Evolutionary conservation across 2,888 invertebrate genomes (phyloP), one percentile per base, ranked within the genome.

Genomic region (Yponomeuta evonymella): DNA sequence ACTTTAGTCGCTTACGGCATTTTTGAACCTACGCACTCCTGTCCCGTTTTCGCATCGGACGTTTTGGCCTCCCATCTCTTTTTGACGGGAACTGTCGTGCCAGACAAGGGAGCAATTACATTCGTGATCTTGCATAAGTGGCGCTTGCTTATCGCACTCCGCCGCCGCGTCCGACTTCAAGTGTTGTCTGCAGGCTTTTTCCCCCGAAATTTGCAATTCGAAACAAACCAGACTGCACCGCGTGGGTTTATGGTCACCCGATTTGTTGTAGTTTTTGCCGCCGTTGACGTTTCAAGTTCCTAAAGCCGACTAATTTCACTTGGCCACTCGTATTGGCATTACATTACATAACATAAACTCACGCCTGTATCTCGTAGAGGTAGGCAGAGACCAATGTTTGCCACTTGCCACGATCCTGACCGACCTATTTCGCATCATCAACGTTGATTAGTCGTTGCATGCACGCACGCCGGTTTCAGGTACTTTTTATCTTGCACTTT

Each of bases 71-170:
- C 76, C 23, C 72, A 72, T 87, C 87, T 87, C 92, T 81, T 85
- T 93, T 89, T 83, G 80, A 88, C 90, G 81, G 84, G 83, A 88
- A 92, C 90, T 92, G 91, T 92, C 90, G 89, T 86, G 88, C 88
- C 90, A 91, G 92, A 90, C 89, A 90, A 91, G 91, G 91, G 91
- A 91, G 93, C 93, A 93, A 93, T 93, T 93, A 93, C 93, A 92
- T 89, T 89, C 93, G 93, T 93, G 93, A 92, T 92, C 93, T 91
- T 90, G 93, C 93, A 93, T 93, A 93, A 92, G 90, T 90, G 88
- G 87, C 86, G 89, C 90, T 91, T 89, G 91, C 87, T 92, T 92
- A 92, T 91, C 91, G 84, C 87, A 87, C 90, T 89, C 8, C 43
- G 43, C 43, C 43, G 43, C 43, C 43, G 89, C 88, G 86, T 91